phyloP scores from a whole-genome alignment of 23 tunicate species.

The Halocynthia roretzi region DNA sequence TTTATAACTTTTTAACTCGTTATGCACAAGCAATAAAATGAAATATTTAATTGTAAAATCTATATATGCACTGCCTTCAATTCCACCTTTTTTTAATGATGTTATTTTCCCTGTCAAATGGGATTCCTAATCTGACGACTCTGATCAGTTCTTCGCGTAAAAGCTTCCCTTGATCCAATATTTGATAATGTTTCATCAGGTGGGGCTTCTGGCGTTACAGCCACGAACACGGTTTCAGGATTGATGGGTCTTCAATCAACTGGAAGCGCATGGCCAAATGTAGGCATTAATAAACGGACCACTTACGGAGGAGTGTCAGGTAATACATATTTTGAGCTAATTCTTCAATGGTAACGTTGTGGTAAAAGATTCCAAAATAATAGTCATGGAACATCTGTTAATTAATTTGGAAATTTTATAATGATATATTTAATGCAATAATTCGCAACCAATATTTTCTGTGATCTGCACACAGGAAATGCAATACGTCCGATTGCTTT shows the following conservation, averaged over 20 bases:
- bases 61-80: no score
- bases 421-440: background rate
- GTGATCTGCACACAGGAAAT: slow-evolving; percentile 35
- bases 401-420: background rate
- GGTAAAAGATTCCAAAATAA: no score
- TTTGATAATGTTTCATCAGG: slow-evolving; percentile 16
- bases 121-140: no score
- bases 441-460: background rate
- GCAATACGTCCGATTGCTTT: slow-evolving; percentile 95
- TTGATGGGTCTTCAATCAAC: slow-evolving; percentile 85
- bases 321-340: background rate
- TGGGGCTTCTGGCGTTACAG: slow-evolving; percentile 99
- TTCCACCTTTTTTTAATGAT: no score
- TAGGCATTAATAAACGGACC: slow-evolving; percentile 68
- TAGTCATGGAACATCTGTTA: no score
- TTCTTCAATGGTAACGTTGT: no score
- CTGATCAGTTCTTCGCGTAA: no score
- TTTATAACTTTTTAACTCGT: no score
- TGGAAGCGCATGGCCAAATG: slow-evolving; percentile 91
- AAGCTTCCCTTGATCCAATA: no score
- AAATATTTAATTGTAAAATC: no score
- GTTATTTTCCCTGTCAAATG: no score
- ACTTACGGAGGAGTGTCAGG: slow-evolving; percentile 99
- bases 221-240: slow-evolving; percentile 99
- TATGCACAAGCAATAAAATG: no score